Conservation (phyloP, 2,888 invertebrate genomes). For the Amitus sp. region DNA sequence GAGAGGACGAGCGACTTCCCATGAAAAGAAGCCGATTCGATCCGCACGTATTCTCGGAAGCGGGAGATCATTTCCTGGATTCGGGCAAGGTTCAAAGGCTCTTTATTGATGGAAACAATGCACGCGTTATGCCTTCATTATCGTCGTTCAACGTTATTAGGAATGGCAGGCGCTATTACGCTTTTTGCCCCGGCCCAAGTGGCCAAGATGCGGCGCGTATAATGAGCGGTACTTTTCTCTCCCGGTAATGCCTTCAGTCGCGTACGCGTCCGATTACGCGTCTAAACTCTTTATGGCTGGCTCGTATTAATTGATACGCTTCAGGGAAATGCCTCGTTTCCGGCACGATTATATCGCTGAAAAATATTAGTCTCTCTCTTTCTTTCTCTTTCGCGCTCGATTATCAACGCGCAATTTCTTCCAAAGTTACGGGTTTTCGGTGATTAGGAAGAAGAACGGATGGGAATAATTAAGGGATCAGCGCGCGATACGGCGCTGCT, state of each 20-base stretch:
- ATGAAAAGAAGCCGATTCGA: too few relatives aligned
- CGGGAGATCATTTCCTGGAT: too few relatives aligned
- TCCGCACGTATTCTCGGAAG: too few relatives aligned
- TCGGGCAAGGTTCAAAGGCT: not conserved
- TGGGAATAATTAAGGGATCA: too few relatives aligned
- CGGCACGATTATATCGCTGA: not conserved
- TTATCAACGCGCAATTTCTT: not conserved
- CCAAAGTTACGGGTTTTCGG: not conserved
- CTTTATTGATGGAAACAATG: not conserved
- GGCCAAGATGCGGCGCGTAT: conserved; percentile 33
- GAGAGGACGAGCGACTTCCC: too few relatives aligned
- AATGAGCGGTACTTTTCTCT: conserved; percentile 38
- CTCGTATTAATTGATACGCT: conserved; percentile 2
- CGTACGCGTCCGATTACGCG: conserved; percentile 35
- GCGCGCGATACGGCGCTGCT: too few relatives aligned
- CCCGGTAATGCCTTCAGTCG: conserved; percentile 31
- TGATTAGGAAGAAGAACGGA: too few relatives aligned
- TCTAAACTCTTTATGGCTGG: conserved; percentile 13
- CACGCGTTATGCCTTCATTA: conserved; percentile 13
- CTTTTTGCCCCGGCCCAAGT: conserved; percentile 32
- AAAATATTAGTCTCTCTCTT: not conserved
- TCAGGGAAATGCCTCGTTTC: conserved; percentile 4
- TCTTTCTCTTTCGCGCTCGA: not conserved
- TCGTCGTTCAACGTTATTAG: conserved; percentile 29
- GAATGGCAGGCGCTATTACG: conserved; percentile 27